Conservation (phyloP, 2,888 invertebrate species). For the Suillia variegata region DNA sequence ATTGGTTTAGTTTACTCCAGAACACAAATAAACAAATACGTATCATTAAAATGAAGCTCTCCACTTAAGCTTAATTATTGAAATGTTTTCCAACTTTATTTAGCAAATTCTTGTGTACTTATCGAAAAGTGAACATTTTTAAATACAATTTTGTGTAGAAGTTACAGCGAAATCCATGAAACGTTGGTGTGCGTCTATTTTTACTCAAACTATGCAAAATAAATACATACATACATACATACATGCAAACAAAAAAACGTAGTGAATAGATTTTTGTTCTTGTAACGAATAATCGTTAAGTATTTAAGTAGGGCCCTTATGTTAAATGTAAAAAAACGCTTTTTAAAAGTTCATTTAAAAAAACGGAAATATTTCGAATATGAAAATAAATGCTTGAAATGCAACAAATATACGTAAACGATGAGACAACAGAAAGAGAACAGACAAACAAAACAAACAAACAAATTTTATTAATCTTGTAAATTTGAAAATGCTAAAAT, state of each 20-base stretch:
- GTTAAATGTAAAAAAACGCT: slow-evolving; percentile 36
- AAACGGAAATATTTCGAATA: slow-evolving; percentile 20
- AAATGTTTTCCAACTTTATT: slow-evolving; percentile 39
- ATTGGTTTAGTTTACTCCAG: no score
- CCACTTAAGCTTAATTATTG: slow-evolving; percentile 40
- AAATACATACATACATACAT: slow-evolving; percentile 35
- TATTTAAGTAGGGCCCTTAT: not conserved
- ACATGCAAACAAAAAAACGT: slow-evolving; percentile 22
- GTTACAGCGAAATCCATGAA: slow-evolving; percentile 26
- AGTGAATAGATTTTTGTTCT: slow-evolving; percentile 38
- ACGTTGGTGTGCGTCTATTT: slow-evolving; percentile 17
- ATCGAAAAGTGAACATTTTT: slow-evolving; percentile 31
- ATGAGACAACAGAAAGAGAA: slow-evolving; percentile 41
- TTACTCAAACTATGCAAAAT: not conserved
- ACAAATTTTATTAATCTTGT: slow-evolving; percentile 16
- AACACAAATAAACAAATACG: slow-evolving; percentile 37
- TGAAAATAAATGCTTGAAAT: slow-evolving; percentile 44
- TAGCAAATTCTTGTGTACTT: slow-evolving; percentile 51
- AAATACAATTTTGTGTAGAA: slow-evolving; percentile 39
- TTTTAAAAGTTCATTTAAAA: slow-evolving; percentile 34
- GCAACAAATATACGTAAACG: slow-evolving; percentile 58
- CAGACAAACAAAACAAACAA: slow-evolving; percentile 29
- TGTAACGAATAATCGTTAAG: not conserved
- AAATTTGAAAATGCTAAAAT: no score
- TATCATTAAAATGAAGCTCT: slow-evolving; percentile 55